Percentiles rank a stretch among this genome's conserved stretches.
Conservation (phyloP, 2,113 vertebrate species). For the Egretta garzetta region DNA sequence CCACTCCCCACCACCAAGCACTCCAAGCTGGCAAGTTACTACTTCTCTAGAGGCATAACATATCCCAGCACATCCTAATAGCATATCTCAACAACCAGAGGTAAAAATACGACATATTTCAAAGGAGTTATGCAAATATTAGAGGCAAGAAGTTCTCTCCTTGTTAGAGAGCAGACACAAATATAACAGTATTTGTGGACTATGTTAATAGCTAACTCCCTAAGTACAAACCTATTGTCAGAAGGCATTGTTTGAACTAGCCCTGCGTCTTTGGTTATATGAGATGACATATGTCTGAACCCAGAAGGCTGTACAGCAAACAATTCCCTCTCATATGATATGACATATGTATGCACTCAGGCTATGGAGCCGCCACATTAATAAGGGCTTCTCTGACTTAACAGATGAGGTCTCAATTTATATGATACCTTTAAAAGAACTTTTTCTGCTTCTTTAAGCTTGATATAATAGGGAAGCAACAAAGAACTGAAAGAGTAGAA, state of each 20-base stretch:
- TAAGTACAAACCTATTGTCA: constrained; percentile 16
- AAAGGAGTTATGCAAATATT: not conserved
- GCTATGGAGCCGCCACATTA: constrained; percentile 29
- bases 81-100: not conserved
- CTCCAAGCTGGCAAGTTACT: not conserved
- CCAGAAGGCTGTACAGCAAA: constrained; percentile 38
- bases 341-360: constrained; percentile 47
- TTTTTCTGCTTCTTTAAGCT: constrained; percentile 45
- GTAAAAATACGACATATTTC: not conserved
- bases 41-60: not conserved
- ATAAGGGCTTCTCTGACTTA: constrained; percentile 28
- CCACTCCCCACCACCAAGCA: not conserved
- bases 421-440: constrained; percentile 29
- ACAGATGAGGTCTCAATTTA: constrained; percentile 42
- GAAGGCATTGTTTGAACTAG: constrained; percentile 5
- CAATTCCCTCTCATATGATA: constrained; percentile 27
- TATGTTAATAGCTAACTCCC: not conserved
- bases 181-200: not conserved
- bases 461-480: not conserved
- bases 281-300: constrained; percentile 53
- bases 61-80: not conserved
- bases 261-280: not conserved
- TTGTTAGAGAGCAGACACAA: not conserved
- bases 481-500: not conserved
- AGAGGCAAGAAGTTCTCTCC: not conserved